A percentile compares a stretch with the other conserved stretches of the same genome.
Evolutionary conservation across 64 coral and sea anemone species (phyloP).

Genomic region (Montipora capricornis): DNA sequence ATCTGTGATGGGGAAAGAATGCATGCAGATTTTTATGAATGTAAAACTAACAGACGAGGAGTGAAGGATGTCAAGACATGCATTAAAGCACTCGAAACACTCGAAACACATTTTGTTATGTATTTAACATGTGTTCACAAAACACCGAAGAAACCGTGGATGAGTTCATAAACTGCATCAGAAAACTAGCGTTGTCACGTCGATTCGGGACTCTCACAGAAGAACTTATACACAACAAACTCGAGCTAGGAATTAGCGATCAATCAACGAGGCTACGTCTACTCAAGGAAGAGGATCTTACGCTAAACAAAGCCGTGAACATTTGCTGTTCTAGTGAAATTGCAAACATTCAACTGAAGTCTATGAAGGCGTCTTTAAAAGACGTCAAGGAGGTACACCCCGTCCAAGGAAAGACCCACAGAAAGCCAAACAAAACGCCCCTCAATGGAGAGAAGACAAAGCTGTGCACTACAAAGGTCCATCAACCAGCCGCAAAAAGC

Average conservation of each 20-base stretch:
- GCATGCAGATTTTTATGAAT: constrained; percentile 17
- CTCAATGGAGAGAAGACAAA: not conserved
- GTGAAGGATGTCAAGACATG: not conserved
- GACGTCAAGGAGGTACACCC: not conserved
- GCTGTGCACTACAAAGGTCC: no score
- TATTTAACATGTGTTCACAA: no score
- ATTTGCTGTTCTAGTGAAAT: not conserved
- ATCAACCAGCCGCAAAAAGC: no score
- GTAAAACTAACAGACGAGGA: constrained; percentile 19
- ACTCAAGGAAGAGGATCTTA: no score
- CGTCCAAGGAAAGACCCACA: not conserved
- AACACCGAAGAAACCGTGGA: no score
- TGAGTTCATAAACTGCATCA: no score
- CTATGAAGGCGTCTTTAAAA: not conserved
- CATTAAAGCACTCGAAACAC: no score
- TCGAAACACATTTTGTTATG: no score
- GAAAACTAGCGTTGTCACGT: no score
- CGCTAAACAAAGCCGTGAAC: not conserved
- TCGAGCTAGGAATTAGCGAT: no score
- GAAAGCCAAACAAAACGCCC: not conserved
- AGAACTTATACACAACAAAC: not conserved
- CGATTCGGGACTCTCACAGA: no score
- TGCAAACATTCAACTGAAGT: not conserved
- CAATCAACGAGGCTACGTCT: no score
- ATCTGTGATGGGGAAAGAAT: constrained; percentile 18